A percentile compares a stretch with the other conserved stretches of the same genome.
phyloP scores from a whole-genome alignment of 2,888 invertebrate species.

The Parnassius mnemosyne region DNA sequence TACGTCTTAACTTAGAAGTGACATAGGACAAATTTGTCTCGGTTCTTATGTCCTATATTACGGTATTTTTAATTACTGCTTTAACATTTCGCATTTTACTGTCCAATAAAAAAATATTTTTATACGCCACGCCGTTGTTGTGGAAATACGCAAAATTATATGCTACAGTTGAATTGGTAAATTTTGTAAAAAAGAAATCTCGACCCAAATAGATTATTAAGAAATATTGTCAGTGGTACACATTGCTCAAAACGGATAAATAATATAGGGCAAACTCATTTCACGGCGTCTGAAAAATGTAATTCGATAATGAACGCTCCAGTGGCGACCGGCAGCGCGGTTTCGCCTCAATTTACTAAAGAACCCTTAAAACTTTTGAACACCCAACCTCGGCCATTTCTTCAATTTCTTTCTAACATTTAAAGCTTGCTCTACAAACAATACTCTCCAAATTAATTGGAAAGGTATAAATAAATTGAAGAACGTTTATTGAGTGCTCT shows the following conservation, averaged over 20 bases:
- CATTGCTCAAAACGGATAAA: background rate
- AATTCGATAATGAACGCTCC: slow-evolving; percentile 5
- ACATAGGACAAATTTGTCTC: no score
- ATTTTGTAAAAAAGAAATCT: no score
- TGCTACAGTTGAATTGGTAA: no score
- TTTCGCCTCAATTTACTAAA: slow-evolving; percentile 1
- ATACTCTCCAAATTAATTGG: slow-evolving; percentile 12
- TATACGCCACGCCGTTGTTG: no score
- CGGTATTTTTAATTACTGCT: no score
- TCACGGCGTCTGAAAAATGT: background rate
- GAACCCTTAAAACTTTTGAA: slow-evolving; percentile 12
- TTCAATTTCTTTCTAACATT: slow-evolving; percentile 14
- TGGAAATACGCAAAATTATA: no score
- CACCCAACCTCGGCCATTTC: slow-evolving; percentile 4
- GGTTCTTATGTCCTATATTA: no score
- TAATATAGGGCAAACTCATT: background rate
- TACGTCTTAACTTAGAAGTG: no score
- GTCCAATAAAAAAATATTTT: no score
- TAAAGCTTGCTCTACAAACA: slow-evolving; percentile 12
- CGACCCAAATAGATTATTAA: no score
- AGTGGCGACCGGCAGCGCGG: background rate
- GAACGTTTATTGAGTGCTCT: slow-evolving; percentile 15
- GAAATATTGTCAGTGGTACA: no score
- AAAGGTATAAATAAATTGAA: slow-evolving; percentile 5
- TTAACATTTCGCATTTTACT: no score